These are phyloP conservation scores for Drosophila subquinaria DNA, from an alignment of 2,888 invertebrate genomes.

Conservation along the genomic window DNA sequence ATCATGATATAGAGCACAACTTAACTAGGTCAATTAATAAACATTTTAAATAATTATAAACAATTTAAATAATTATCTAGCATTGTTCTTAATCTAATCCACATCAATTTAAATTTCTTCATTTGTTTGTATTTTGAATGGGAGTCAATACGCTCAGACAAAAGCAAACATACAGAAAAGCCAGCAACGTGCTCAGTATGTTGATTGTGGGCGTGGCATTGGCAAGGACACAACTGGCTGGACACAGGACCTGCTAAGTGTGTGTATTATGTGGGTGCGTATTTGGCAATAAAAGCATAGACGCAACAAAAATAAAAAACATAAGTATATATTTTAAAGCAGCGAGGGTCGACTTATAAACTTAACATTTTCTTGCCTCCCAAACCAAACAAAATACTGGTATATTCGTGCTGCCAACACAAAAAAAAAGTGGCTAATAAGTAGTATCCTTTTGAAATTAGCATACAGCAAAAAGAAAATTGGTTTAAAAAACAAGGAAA, in stretches of 20 bases:
- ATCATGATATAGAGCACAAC: neutral
- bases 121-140: slow-evolving; percentile 58
- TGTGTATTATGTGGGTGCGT: slow-evolving; percentile 4
- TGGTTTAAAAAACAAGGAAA: neutral
- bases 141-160: slow-evolving; percentile 59
- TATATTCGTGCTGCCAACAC: neutral
- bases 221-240: slow-evolving; percentile 17
- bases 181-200: slow-evolving; percentile 2
- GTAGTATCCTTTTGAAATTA: slow-evolving; percentile 6
- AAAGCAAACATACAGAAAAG: slow-evolving; percentile 9
- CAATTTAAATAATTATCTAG: neutral
- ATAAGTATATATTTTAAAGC: slow-evolving; percentile 35
- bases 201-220: slow-evolving; percentile 33
- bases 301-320: slow-evolving; percentile 12
- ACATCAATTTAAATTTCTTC: neutral
- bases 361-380: neutral
- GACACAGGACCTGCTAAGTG: slow-evolving; percentile 18
- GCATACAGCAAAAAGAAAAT: slow-evolving; percentile 4
- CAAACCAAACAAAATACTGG: neutral
- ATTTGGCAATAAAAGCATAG: slow-evolving; percentile 50
- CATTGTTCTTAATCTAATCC: no score
- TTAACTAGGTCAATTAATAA: neutral
- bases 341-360: slow-evolving; percentile 9
- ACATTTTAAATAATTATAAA: slow-evolving; percentile 3
- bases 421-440: slow-evolving; percentile 1